Evolutionary conservation across 2,888 invertebrate genomes (phyloP), one percentile per base, ranked within the genome.

Genomic region (Caenorhabditis uteleia): DNA sequence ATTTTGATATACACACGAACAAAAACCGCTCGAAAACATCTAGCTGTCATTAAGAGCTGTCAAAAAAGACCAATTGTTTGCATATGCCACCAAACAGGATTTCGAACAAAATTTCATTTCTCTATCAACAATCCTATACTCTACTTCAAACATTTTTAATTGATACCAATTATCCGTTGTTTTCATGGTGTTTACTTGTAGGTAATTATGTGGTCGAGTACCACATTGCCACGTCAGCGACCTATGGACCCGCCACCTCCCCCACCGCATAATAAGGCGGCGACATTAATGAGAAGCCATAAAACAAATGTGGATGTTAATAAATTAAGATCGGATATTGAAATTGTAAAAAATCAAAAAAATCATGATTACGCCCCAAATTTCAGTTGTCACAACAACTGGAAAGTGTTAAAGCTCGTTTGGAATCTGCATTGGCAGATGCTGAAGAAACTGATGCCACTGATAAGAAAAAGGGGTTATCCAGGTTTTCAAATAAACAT

Each of bases 331-430:
- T 50, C 50, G 20, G 70, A 70, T 64, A 70, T 70, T 51, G 67
- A 70, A 59, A 57, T 56, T 38, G 70, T 70, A 55, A 50, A 8
- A 36, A 46, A 12, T 5, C 5, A 18, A 20, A 3, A 14, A 26
- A 12, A 40, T 3, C 40, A 16, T 46, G 14, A 33, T 57, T n/a
- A n/a, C n/a, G n/a, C n/a, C n/a, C n/a, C n/a, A n/a, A n/a, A n/a
- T n/a, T 70, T 34, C 45, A 70, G 70, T 38, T 70, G 16, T 64
- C 67, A 3, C 55, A 66, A 29, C 70, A 70, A 44, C 45, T 70
- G 0, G 55, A 60, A 31, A 64, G 64, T 44, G 70, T 70, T 12
- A 54, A 64, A 54, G 70, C 70, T 16, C 51, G 64, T 18, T 36
- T 70, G 8, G 62, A 62, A 29, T 59, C 62, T 3, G 59, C 66